Evolutionary conservation across 2,888 invertebrate genomes (phyloP).

Genomic region (Tolmerus cingulatus): DNA sequence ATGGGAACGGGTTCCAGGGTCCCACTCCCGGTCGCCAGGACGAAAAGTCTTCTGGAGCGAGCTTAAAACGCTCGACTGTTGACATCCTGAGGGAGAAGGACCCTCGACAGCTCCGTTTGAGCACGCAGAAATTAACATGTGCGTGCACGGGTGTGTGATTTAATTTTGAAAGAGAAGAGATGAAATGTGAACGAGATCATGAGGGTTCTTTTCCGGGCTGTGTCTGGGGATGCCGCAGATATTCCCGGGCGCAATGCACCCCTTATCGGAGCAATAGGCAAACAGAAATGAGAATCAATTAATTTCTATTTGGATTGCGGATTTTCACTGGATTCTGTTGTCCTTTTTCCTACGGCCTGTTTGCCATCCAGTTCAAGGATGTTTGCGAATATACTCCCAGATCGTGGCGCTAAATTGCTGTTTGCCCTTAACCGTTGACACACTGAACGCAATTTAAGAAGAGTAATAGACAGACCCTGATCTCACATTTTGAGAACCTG

Average conservation of each 20-base stretch:
- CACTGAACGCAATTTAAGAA: background rate
- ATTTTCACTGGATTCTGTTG: slow-evolving; percentile 39
- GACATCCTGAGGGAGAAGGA: slow-evolving; percentile 30
- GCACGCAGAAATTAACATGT: slow-evolving; percentile 42
- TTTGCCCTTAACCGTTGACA: slow-evolving; percentile 11
- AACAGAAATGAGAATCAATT: slow-evolving; percentile 48
- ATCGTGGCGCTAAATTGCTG: slow-evolving; percentile 30
- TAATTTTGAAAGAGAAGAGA: slow-evolving; percentile 46
- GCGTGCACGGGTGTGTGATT: slow-evolving; percentile 46
- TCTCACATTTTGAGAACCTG: background rate
- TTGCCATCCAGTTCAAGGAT: slow-evolving; percentile 18
- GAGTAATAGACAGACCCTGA: background rate
- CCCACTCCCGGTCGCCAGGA: background rate
- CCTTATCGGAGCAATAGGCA: slow-evolving; percentile 40
- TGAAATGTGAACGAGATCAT: slow-evolving; percentile 40
- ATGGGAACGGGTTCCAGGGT: slow-evolving; percentile 36
- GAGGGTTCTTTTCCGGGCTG: slow-evolving; percentile 22
- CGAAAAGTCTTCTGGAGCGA: background rate
- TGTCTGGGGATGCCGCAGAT: slow-evolving; percentile 5
- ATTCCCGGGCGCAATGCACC: background rate
- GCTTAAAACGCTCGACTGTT: slow-evolving; percentile 26
- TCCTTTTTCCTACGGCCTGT: slow-evolving; percentile 10
- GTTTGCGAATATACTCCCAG: slow-evolving; percentile 23
- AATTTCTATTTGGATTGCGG: slow-evolving; percentile 48
- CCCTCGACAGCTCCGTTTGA: slow-evolving; percentile 32